These are phyloP conservation scores for Tachina grossa DNA, from an alignment of 2,888 invertebrate species.

Conservation along the genomic window DNA sequence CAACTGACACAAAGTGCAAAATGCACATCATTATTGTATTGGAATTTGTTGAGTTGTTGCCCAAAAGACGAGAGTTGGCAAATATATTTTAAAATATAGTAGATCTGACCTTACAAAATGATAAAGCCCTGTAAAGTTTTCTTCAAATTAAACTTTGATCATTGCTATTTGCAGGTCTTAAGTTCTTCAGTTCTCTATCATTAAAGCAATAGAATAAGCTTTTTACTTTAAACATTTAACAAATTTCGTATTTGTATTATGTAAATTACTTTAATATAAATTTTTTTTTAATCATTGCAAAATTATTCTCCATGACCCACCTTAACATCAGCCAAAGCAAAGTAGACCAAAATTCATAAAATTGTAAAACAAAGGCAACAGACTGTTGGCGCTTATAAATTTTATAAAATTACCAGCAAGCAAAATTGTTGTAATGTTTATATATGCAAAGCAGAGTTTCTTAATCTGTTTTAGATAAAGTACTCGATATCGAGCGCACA, in stretches of 20 bases:
- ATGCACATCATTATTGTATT: no score
- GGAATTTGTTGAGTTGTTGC: no score
- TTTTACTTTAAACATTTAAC: not conserved
- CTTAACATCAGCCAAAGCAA: conserved; percentile 8
- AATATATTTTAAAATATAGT: no score
- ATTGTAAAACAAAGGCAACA: conserved; percentile 10
- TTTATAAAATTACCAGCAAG: conserved; percentile 39
- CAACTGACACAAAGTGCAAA: no score
- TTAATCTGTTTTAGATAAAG: not conserved
- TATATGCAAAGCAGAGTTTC: not conserved
- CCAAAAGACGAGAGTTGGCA: no score
- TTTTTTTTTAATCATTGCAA: not conserved
- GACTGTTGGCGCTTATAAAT: conserved; percentile 25
- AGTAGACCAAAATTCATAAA: conserved; percentile 12
- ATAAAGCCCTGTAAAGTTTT: no score
- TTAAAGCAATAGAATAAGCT: not conserved
- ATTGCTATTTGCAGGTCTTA: no score
- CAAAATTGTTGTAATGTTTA: conserved; percentile 33
- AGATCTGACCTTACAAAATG: no score
- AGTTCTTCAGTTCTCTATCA: not conserved
- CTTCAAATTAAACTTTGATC: no score
- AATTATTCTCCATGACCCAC: not conserved
- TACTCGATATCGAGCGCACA: not conserved
- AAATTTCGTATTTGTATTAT: conserved; percentile 4
- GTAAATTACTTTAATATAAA: not conserved